Base-by-base conservation (phyloP, 30 jellyfish, hydroid and myxozoan genomes). In the Rhopilema esculentum region DNA sequence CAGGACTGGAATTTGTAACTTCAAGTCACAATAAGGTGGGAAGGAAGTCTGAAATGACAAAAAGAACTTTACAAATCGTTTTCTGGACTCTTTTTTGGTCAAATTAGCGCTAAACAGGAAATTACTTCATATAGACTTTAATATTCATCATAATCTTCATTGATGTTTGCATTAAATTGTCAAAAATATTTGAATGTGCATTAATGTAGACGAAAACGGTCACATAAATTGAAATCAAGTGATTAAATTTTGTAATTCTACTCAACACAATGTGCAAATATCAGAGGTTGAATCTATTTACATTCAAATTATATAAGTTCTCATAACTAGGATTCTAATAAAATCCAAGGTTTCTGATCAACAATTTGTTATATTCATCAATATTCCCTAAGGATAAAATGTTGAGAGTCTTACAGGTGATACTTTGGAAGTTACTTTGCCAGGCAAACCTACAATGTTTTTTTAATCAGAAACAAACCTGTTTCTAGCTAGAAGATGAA, bases 401-500 rank as follows among this genome's bases (percentile, higher is more conserved):
- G 57, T 40, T 40, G 57, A 40, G 57, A 40, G 57, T 40, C 57
- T 40, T 40, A 40, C 57, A 40, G 57, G 12, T 40, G 57, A 40
- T 40, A 40, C 57, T 40, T 2, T 40, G 57, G 57, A 40, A 40
- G 57, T 40, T 40, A 40, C 57, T 40, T 40, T 40, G 57, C 57
- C 57, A 40, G 6, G 57, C 57, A 40, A 40, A 40, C 12, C 57
- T 40, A 40, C 57, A 40, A 40, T 40, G 12, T 6, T 12, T 40
- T 40, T 40, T 74, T 74, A 40, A 40, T 40, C 57, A 40, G 57
- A 12, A 40, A 40, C 57, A 40, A 40, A 80, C 90, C 90, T 80
- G 52, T 66, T 80, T 30, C 90, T 82, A 31, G 52, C 32, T 23
- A 80, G 57, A 33, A 80, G 64, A 0, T 21, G 69, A 66, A 19